Evolutionary conservation across 2,113 vertebrate genomes (phyloP).

Genomic region (Pedionomus torquatus): DNA sequence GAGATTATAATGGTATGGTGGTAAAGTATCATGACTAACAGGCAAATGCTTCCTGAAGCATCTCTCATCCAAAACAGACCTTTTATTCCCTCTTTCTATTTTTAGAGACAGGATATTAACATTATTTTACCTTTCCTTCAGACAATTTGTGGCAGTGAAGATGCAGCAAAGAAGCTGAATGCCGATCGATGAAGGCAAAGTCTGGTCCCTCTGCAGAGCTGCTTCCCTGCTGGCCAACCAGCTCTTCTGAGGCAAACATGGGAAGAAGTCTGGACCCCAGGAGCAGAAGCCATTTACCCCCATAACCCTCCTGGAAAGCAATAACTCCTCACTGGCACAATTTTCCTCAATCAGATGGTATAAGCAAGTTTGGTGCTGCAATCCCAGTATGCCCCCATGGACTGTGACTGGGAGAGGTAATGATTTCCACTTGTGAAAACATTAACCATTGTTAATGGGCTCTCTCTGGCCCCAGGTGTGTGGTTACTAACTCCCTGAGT

Average conservation of each 20-base stretch:
- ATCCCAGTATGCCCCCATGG: background rate
- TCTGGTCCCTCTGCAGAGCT: rapidly evolving
- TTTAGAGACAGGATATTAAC: background rate
- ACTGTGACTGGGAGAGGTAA: background rate
- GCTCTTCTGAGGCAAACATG: background rate
- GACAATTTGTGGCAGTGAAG: background rate
- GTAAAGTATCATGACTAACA: background rate
- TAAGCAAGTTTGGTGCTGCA: background rate
- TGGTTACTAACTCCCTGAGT: background rate
- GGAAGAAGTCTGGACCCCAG: background rate
- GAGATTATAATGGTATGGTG: background rate
- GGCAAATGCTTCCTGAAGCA: conserved; percentile 9
- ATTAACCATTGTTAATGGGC: background rate
- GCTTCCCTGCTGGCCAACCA: background rate
- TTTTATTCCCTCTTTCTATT: background rate
- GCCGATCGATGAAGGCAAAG: background rate
- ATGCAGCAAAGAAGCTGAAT: background rate
- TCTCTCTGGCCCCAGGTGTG: background rate
- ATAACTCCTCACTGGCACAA: background rate
- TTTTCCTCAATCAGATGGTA: background rate
- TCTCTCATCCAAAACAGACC: background rate
- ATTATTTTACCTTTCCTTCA: background rate
- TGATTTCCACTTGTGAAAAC: background rate
- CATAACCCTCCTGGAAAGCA: background rate
- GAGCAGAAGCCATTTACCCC: background rate